Evolutionary conservation across 2,797 vertebrate genomes (phyloP), one percentile per base, ranked within the genome.

Genomic region (Coilia nasus): DNA sequence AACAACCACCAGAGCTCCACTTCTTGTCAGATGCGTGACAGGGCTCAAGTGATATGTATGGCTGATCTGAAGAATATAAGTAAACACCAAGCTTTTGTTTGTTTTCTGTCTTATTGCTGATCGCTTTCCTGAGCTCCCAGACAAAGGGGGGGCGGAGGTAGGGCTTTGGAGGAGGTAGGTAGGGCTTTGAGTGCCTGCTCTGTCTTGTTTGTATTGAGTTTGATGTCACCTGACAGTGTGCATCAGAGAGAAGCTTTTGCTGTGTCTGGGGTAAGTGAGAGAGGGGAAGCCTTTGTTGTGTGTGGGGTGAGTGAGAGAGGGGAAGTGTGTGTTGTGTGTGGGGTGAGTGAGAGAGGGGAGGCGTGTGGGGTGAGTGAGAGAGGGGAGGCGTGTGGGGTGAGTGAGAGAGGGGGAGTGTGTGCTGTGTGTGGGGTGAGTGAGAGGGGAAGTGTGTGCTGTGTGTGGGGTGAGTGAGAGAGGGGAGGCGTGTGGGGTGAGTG

Each of bases 151-250:
- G n/a, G n/a, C n/a, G n/a, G n/a, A 21, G 17, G 1, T 44, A 1
- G 19, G 35, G 5, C 67, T 75, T 17, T 41, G 67, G n/a, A n/a
- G n/a, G n/a, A n/a, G n/a, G n/a, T n/a, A 21, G 17, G 1, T 44
- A 1, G 19, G 35, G 5, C 67, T 75, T 17, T 41, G 67, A 3
- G 67, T 35, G 28, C 14, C 71, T 78, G 71, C 15, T 78, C 15
- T 78, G 67, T 75, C 31, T 35, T 1, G 71, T 41, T 1, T 78
- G 31, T 21, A 75, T 85, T 89, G 83, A 85, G 84, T 89, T 67
- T 88, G 85, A 87, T 87, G 86, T 87, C 86, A 86, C 88, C 88
- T 88, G 87, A 85, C 86, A 82, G 87, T 87, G 85, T 67, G 81
- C 84, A 88, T 88, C 75, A 82, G 41, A 56, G 81, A 81, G 44